These are phyloP conservation scores for Drosophila fulvimacula DNA, from an alignment of 2,888 invertebrate species.

Conservation along the genomic window DNA sequence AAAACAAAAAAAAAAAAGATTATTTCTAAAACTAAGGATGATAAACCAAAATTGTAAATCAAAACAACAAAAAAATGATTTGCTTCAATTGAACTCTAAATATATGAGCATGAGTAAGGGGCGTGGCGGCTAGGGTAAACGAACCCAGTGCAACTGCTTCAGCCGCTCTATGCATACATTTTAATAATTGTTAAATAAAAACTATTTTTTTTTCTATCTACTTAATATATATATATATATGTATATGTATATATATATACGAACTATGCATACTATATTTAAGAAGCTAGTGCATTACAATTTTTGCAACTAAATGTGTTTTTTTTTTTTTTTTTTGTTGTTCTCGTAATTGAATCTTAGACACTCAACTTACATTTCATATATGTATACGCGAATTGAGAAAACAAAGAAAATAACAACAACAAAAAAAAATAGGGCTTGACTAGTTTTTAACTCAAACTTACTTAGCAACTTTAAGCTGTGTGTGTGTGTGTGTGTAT, in stretches of 20 bases:
- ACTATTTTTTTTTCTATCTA: constrained; percentile 29
- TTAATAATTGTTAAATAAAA: constrained; percentile 26
- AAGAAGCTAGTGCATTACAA: constrained; percentile 44
- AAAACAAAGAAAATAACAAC: constrained; percentile 11
- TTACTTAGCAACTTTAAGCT: constrained; percentile 13
- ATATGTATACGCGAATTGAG: constrained; percentile 36
- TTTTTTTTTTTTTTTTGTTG: constrained; percentile 46
- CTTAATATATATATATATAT: constrained; percentile 23
- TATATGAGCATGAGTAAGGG: background rate
- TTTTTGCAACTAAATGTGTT: constrained; percentile 45
- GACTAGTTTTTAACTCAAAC: constrained; percentile 30
- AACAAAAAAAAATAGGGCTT: constrained; percentile 34
- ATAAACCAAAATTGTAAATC: constrained; percentile 62
- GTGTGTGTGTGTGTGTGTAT: constrained; percentile 1
- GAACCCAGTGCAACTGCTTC: too few relatives aligned
- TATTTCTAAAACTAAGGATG: constrained; percentile 20
- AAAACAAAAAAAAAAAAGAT: constrained; percentile 25
- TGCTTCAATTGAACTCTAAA: constrained; percentile 32
- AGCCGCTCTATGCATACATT: constrained; percentile 4
- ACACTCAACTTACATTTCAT: constrained; percentile 42
- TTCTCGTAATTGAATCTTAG: constrained; percentile 56
- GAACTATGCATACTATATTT: constrained; percentile 38
- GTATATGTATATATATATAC: constrained; percentile 29
- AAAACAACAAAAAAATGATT: constrained; percentile 31
- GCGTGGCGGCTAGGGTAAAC: background rate